phyloP scores from a whole-genome alignment of 2,113 vertebrate genomes.

The Chiloscyllium plagiosum region DNA sequence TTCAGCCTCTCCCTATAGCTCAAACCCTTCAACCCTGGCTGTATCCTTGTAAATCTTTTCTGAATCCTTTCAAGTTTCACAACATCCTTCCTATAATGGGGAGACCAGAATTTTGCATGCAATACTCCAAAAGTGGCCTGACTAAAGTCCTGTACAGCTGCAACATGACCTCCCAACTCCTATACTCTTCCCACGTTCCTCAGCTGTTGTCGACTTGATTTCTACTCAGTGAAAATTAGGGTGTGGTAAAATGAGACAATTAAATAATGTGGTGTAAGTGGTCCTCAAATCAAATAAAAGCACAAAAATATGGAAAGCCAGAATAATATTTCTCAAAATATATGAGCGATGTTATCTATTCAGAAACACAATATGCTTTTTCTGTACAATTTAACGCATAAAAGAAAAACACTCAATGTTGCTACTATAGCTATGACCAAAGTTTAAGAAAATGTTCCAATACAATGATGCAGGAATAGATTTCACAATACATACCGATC shows the following conservation, averaged over 20 bases:
- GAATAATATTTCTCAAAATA: not conserved
- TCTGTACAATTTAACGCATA: not conserved
- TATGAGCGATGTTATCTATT: not conserved
- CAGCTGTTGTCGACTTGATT: not conserved
- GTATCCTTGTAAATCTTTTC: no score
- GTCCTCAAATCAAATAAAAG: not conserved
- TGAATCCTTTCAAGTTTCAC: no score
- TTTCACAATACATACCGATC: constrained; percentile 62
- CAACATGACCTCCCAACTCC: no score
- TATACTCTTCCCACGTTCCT: not conserved
- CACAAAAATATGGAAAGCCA: not conserved
- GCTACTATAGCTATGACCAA: not conserved
- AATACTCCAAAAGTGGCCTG: no score
- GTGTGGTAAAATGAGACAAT: not conserved
- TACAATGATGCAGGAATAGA: not conserved
- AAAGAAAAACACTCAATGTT: not conserved
- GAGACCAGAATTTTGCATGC: no score
- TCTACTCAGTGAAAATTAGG: not conserved
- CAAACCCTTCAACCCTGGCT: no score
- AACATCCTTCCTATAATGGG: no score
- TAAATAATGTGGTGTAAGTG: not conserved
- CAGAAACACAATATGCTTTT: no score
- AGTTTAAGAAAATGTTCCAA: not conserved
- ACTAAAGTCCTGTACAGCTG: no score
- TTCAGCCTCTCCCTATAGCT: no score